Base-by-base conservation (phyloP, 92 coral and sea anemone genomes). In the Epizoanthus stellaris region DNA sequence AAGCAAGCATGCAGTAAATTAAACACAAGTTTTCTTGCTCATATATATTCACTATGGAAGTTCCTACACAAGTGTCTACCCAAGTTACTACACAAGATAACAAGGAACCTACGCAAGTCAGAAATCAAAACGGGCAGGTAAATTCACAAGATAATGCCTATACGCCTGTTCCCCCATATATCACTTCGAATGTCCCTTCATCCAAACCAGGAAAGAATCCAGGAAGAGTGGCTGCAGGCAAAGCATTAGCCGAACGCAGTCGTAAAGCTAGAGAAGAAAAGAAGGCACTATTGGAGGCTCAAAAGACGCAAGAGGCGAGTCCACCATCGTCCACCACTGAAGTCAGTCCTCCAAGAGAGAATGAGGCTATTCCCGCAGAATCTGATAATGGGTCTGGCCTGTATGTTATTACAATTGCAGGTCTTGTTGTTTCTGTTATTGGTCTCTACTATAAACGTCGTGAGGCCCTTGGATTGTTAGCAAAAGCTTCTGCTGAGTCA, bases 341-440 rank as follows among this genome's bases (percentile, higher is more conserved):
- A 71, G 47, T n/a, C n/a, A n/a, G 25, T n/a, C 8, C 76, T 6
- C 43, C 43, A 39, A 20, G 43, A 6, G 25, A 14, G 20, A 71
- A 71, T 52, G 76, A 20, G 76, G 45, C 30, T 20, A 36, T 6
- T 21, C n/a, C 16, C 68, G 19, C 38, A 39, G 43, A 71, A 71
- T 36, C 6, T 71, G n/a, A n/a, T n/a, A n/a, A n/a, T n/a, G n/a
- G n/a, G 76, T 71, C 76, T 6, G 76, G 76, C 76, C 19, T 71
- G 6, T 71, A 20, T 39, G 6, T 71, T 6, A 20, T 71, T 7
- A 20, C 76, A 20, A 39, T 71, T 71, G 76, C 76, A 5, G 76
- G 76, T 15, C 19, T 71, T 39, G 10, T 71, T 71, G 76, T 71
- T 39, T 71, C 76, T 10, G 25, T 71, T 8, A 39, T 71, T 21